Evolutionary conservation across 2,797 vertebrate species (phyloP).

Genomic region (Ispidina picta): DNA sequence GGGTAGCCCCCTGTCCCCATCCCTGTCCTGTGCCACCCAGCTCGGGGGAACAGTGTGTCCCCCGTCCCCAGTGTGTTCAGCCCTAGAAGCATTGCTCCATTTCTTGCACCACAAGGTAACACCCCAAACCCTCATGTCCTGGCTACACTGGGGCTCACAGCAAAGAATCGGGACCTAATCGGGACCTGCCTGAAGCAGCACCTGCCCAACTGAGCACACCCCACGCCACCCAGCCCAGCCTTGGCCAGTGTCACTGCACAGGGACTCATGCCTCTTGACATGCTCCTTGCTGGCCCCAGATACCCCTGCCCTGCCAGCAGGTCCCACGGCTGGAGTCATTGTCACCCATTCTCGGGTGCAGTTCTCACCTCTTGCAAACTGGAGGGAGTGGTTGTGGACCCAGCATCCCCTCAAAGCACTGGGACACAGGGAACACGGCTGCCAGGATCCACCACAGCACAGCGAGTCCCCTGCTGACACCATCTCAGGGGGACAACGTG

Average conservation of each 20-base stretch:
- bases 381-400: background rate
- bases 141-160: background rate
- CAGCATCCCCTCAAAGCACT: background rate
- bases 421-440: fast-evolving
- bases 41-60: background rate
- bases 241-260: background rate
- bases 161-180: background rate
- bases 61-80: background rate
- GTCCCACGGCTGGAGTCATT: background rate
- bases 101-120: background rate
- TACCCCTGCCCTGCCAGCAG: background rate
- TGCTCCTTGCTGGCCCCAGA: background rate
- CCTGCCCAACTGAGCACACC: fast-evolving
- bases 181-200: background rate
- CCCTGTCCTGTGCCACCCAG: fast-evolving
- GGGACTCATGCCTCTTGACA: background rate
- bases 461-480: background rate
- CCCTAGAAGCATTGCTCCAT: background rate
- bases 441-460: background rate
- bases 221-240: background rate
- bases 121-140: background rate
- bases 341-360: background rate
- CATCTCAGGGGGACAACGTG: background rate
- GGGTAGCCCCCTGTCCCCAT: background rate
- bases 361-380: background rate